Evolutionary conservation across 2,797 vertebrate species (phyloP).

Genomic region (Leptodactylus fallax): DNA sequence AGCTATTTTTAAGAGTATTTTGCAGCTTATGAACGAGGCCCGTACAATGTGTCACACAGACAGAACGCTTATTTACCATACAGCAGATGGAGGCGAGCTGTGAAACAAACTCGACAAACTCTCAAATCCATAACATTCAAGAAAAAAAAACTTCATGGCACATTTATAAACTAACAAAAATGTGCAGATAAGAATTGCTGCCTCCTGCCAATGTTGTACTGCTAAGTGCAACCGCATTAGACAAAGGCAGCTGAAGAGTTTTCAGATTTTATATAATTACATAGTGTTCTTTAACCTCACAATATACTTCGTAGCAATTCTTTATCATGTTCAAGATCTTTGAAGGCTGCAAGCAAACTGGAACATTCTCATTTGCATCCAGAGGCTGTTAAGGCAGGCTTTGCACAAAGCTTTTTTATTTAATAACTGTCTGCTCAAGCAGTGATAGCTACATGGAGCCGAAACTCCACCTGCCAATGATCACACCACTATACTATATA

Average conservation of each 20-base stretch:
- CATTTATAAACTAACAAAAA: background rate
- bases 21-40: conserved; percentile 29
- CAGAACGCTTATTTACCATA: conserved; percentile 9
- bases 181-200: background rate
- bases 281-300: too few species aligned
- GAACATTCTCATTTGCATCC: too few species aligned
- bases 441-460: too few species aligned
- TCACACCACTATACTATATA: too few species aligned
- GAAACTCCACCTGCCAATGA: too few species aligned
- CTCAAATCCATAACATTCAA: background rate
- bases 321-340: too few species aligned
- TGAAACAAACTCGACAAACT: background rate
- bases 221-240: too few species aligned
- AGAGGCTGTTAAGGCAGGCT: too few species aligned
- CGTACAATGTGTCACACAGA: background rate
- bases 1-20: conserved; percentile 37
- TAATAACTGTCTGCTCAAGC: too few species aligned
- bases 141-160: background rate
- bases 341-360: too few species aligned
- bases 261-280: background rate
- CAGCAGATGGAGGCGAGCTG: conserved; percentile 17
- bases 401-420: too few species aligned
- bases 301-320: too few species aligned
- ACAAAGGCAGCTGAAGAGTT: background rate
- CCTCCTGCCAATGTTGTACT: background rate